Evolutionary conservation across 2,797 vertebrate species (phyloP).

Genomic region (Amblyopsis hoosieri): DNA sequence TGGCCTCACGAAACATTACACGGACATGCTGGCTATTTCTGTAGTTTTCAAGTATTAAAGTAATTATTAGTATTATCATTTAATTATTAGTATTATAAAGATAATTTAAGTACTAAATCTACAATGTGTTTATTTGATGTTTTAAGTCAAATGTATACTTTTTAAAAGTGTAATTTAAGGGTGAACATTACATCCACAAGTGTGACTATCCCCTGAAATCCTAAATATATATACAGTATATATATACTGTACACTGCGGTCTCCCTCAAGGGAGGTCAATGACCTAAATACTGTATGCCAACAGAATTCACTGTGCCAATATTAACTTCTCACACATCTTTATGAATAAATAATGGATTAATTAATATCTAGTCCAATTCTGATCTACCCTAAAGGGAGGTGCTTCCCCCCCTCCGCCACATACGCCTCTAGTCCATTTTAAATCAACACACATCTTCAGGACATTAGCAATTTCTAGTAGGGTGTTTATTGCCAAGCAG

Average conservation of each 20-base stretch:
- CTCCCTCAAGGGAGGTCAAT: slow-evolving; percentile 2
- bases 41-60: too few species aligned
- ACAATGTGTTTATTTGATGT: too few species aligned
- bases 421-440: neutral
- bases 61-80: too few species aligned
- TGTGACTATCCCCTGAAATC: neutral
- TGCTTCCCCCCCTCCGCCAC: too few species aligned
- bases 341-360: slow-evolving; percentile 35
- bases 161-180: neutral
- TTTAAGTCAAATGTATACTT: too few species aligned
- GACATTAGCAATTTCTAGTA: slow-evolving; percentile 3
- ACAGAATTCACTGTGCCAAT: slow-evolving; percentile 11
- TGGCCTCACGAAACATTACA: too few species aligned
- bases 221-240: neutral
- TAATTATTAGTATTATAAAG: too few species aligned
- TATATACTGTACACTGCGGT: neutral
- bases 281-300: slow-evolving; percentile 7
- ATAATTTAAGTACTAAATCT: too few species aligned
- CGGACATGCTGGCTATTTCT: too few species aligned
- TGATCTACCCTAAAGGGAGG: neutral
- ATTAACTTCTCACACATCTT: slow-evolving; percentile 23
- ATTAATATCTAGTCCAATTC: slow-evolving; percentile 29
- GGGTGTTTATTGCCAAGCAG: slow-evolving; percentile 5
- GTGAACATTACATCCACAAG: neutral
- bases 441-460: slow-evolving; percentile 4